These are phyloP conservation scores for Zaprionus capensis DNA, from an alignment of 1,140 invertebrate species.

Conservation along the genomic window DNA sequence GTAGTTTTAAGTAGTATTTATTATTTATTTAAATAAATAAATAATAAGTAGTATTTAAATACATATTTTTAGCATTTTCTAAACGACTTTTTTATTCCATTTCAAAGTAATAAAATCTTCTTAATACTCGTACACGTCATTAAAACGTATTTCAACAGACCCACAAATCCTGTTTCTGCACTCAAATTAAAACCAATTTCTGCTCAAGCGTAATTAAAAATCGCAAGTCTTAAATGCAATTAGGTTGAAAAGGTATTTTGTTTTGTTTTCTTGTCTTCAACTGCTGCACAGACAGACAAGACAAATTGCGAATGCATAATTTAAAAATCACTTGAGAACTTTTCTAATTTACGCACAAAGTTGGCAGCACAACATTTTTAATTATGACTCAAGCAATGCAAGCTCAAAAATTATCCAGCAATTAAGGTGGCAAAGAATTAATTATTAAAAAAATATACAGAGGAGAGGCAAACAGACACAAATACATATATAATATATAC, in stretches of 20 bases:
- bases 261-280: neutral
- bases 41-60: too few species aligned
- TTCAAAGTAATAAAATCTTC: neutral
- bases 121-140: neutral
- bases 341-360: slow-evolving; percentile 44
- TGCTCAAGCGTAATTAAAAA: neutral
- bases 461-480: neutral
- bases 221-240: neutral
- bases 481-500: neutral
- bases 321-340: slow-evolving; percentile 39
- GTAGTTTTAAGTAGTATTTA: too few species aligned
- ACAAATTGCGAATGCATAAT: slow-evolving; percentile 35
- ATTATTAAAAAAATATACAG: neutral
- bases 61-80: neutral
- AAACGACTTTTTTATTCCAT: neutral
- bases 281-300: neutral
- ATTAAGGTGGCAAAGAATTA: slow-evolving; percentile 34
- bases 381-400: slow-evolving; percentile 14
- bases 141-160: neutral
- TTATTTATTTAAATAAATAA: too few species aligned
- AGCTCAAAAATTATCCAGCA: slow-evolving; percentile 47
- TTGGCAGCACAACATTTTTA: slow-evolving; percentile 20
- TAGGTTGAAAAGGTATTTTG: neutral
- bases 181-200: neutral
- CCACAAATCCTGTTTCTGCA: neutral